Evolutionary conservation across 2,888 invertebrate species (phyloP).

Genomic region (Agrilus mali): DNA sequence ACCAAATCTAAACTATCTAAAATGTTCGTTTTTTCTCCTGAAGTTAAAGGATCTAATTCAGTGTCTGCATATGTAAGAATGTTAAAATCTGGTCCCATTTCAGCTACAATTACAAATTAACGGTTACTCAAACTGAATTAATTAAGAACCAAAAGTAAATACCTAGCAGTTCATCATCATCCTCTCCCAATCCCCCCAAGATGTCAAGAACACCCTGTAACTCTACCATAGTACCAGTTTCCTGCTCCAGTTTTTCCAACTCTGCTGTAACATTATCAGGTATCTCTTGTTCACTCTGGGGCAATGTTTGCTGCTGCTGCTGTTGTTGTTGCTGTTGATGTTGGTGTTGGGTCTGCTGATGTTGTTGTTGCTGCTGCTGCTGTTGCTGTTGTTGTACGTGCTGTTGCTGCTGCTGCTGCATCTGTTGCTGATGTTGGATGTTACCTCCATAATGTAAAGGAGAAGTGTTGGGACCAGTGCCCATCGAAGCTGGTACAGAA

Average conservation of each 20-base stretch:
- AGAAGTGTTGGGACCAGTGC: neutral
- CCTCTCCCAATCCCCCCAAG: slow-evolving; percentile 69
- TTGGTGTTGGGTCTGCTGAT: slow-evolving; percentile 1
- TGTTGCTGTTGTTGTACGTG: slow-evolving; percentile 14
- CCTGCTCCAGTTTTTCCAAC: slow-evolving; percentile 55
- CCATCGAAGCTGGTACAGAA: no score
- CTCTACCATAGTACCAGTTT: slow-evolving; percentile 45
- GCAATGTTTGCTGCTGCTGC: slow-evolving; percentile 11
- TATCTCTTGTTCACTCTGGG: slow-evolving; percentile 40
- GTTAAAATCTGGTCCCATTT: slow-evolving; percentile 90
- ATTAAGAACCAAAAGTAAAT: slow-evolving; percentile 11
- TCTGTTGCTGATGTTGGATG: slow-evolving; percentile 12
- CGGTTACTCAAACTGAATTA: neutral
- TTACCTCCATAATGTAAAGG: neutral
- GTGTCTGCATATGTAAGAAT: slow-evolving; percentile 93
- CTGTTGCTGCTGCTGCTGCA: slow-evolving; percentile 17
- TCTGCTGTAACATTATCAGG: slow-evolving; percentile 57
- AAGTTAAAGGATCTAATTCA: slow-evolving; percentile 69
- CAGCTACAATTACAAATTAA: slow-evolving; percentile 43
- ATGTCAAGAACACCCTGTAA: slow-evolving; percentile 64
- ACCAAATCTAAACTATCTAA: slow-evolving; percentile 75
- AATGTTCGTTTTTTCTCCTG: slow-evolving; percentile 72
- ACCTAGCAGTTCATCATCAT: slow-evolving; percentile 72
- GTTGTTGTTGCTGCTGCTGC: slow-evolving; percentile 3
- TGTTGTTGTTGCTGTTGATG: slow-evolving; percentile 14